These are phyloP conservation scores for Clanis bilineata DNA, from an alignment of 2,888 invertebrate species.

Conservation along the genomic window DNA sequence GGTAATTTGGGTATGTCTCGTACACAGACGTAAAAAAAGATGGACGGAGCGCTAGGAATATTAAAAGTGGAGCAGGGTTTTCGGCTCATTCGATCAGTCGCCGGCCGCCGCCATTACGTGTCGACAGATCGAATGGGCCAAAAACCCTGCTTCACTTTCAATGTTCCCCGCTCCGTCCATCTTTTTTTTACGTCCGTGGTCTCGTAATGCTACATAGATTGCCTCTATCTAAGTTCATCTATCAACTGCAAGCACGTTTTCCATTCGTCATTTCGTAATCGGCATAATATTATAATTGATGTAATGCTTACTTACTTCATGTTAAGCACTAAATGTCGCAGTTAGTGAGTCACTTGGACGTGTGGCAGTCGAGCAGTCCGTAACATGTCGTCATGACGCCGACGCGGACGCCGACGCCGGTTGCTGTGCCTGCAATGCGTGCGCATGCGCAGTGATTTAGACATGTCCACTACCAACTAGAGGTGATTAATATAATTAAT, in stretches of 20 bases:
- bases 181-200: too few relatives aligned
- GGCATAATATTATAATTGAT: slow-evolving; percentile 18
- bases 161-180: too few relatives aligned
- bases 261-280: background rate
- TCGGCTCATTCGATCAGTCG: too few relatives aligned
- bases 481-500: too few relatives aligned
- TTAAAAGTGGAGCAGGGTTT: too few relatives aligned
- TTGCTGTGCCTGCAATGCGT: slow-evolving; percentile 30
- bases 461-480: slow-evolving; percentile 33
- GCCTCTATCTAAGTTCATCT: background rate
- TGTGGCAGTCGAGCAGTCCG: slow-evolving; percentile 34
- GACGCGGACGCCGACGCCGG: slow-evolving; percentile 25
- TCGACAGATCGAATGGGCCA: too few relatives aligned
- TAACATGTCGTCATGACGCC: slow-evolving; percentile 22
- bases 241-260: background rate
- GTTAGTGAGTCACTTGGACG: slow-evolving; percentile 44
- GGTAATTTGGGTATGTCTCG: too few relatives aligned
- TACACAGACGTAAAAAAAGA: too few relatives aligned
- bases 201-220: too few relatives aligned
- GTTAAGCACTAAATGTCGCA: slow-evolving; percentile 26
- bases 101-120: too few relatives aligned
- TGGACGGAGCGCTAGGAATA: too few relatives aligned
- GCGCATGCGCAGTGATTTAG: slow-evolving; percentile 46
- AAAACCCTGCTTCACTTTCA: too few relatives aligned
- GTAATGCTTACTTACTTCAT: slow-evolving; percentile 19